Conservation (phyloP, 2,888 invertebrate species). For the Auanema freiburgensis region DNA sequence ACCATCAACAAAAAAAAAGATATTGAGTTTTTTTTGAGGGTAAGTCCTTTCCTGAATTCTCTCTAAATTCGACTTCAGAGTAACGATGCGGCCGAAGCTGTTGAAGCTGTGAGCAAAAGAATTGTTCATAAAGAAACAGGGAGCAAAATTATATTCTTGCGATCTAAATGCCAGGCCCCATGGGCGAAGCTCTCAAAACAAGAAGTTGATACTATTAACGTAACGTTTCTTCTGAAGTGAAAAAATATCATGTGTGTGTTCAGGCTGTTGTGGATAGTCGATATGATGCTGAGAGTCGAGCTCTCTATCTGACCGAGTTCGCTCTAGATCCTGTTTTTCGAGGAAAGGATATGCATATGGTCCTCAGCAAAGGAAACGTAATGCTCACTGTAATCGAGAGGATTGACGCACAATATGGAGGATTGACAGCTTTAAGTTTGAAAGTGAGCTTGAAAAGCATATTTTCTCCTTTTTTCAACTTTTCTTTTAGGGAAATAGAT, state of each 20-base stretch:
- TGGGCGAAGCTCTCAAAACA: conserved; percentile 28
- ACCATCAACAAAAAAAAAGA: conserved; percentile 30
- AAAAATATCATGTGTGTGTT: conserved; percentile 19
- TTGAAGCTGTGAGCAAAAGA: conserved; percentile 41
- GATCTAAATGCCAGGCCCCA: conserved; percentile 28
- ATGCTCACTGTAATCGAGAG: conserved; percentile 53
- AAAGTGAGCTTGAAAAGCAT: conserved; percentile 29
- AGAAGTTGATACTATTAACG: conserved; percentile 37
- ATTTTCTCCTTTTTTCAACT: not conserved
- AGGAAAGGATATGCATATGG: conserved; percentile 33
- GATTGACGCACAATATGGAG: conserved; percentile 49
- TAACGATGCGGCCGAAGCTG: conserved; percentile 43
- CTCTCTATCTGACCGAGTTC: conserved; percentile 56
- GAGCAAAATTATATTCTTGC: conserved; percentile 33
- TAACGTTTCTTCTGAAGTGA: conserved; percentile 9
- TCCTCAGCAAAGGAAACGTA: conserved; percentile 54
- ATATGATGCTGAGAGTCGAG: conserved; percentile 39
- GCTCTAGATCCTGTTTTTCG: conserved; percentile 43
- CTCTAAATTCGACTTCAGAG: too few relatives aligned
- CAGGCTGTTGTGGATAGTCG: conserved; percentile 50
- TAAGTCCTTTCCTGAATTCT: too few relatives aligned
- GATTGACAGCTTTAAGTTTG: conserved; percentile 47
- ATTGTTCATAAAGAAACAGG: conserved; percentile 41
- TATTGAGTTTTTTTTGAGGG: conserved; percentile 41
- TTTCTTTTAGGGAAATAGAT: conserved; percentile 47